Percentiles rank a stretch among this genome's conserved stretches.
These are phyloP conservation scores for Papilio xuthus DNA, from an alignment of 1,140 invertebrate genomes.

Conservation along the genomic window DNA sequence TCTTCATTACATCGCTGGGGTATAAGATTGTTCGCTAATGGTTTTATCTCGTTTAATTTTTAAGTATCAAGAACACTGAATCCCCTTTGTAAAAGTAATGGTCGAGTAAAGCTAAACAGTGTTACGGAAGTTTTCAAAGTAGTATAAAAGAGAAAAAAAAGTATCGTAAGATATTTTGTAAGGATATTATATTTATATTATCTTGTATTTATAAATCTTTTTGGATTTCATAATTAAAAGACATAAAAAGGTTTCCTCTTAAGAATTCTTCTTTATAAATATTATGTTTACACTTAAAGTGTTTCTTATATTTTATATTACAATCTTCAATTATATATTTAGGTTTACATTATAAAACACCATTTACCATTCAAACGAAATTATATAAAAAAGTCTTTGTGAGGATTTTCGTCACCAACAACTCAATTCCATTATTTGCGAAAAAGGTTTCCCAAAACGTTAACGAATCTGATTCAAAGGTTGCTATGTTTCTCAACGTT, in stretches of 20 bases:
- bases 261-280: no score
- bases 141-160: not conserved
- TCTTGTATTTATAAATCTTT: not conserved
- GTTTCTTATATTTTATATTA: no score
- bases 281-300: no score
- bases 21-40: slow-evolving; percentile 22
- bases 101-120: not conserved
- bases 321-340: no score
- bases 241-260: no score
- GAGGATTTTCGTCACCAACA: not conserved
- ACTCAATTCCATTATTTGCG: slow-evolving; percentile 6
- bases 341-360: not conserved
- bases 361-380: not conserved
- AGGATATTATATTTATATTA: not conserved
- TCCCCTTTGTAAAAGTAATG: slow-evolving; percentile 3
- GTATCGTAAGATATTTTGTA: not conserved
- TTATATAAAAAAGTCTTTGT: slow-evolving; percentile 7
- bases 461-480: slow-evolving; percentile 21
- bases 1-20: slow-evolving; percentile 21
- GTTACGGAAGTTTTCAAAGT: not conserved
- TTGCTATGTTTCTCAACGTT: slow-evolving; percentile 15
- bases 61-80: slow-evolving; percentile 14
- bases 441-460: slow-evolving; percentile 8
- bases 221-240: no score
- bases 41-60: slow-evolving; percentile 26